These are phyloP conservation scores for Camponotus vicinus DNA, from an alignment of 1,140 invertebrate genomes.

Conservation along the genomic window DNA sequence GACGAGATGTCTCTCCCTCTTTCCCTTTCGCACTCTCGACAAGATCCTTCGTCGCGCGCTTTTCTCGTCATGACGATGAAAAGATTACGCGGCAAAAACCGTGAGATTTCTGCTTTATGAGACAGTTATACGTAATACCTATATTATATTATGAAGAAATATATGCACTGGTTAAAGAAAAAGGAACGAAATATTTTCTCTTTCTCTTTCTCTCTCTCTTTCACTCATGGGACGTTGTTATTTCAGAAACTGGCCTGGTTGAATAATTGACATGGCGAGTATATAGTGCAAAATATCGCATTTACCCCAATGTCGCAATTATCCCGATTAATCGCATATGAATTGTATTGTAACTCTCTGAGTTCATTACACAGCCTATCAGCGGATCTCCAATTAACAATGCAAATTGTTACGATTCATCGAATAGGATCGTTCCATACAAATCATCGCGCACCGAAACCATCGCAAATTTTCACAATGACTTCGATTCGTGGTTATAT, in stretches of 20 bases:
- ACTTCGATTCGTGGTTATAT: background rate
- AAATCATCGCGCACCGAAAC: background rate
- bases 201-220: too few species aligned
- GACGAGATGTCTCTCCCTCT: background rate
- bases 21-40: background rate
- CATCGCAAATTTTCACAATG: background rate
- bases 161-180: background rate
- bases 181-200: background rate
- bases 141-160: slow-evolving; percentile 24
- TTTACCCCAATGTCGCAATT: slow-evolving; percentile 6
- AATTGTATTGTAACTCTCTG: slow-evolving; percentile 1
- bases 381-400: slow-evolving; percentile 33
- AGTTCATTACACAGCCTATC: slow-evolving; percentile 51
- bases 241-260: slow-evolving; percentile 13
- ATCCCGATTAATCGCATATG: slow-evolving; percentile 42
- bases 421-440: background rate
- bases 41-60: background rate
- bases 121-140: background rate
- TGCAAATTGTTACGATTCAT: slow-evolving; percentile 31
- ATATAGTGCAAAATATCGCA: slow-evolving; percentile 26
- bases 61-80: slow-evolving; percentile 13
- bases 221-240: background rate
- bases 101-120: slow-evolving; percentile 32
- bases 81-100: slow-evolving; percentile 26
- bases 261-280: slow-evolving; percentile 31